Evolutionary conservation across 2,888 invertebrate species (phyloP), one percentile per base, ranked within the genome.

Genomic region (Axea sp.): DNA sequence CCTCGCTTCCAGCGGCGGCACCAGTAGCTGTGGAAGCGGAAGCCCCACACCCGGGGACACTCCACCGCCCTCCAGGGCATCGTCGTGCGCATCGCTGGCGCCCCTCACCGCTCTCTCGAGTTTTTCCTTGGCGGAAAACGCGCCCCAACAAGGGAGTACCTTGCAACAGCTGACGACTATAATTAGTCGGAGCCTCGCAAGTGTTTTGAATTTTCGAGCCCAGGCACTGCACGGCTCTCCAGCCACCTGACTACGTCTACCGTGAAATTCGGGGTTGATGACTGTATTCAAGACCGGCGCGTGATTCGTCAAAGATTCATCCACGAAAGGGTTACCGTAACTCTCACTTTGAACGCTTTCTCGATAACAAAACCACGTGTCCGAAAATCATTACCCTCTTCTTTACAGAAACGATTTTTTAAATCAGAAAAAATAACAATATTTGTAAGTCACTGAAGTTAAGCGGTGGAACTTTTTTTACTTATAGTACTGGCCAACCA

Each of bases 31-130:
- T 90, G 91, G 94, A 88, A 92, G 92, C 84, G 90, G 92, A 77
- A 92, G 92, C 84, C 92, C 92, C 90, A 89, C 94, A 91, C 82
- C 91, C 92, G 78, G 92, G 88, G 89, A 94, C 91, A 87, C 91
- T 91, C 87, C 87, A 28, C 87, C 87, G 57, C 87, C 87, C 55
- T 87, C 87, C 68, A 83, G 87, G 35, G 86, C 87, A 24, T 87
- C 87, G 1, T 87, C 87, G 8, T 87, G 86, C 76, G 86, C 87
- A 9, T 86, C 86, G 7, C 82, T 87, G 4, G 84, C 83, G 28
- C 86, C 87, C 68, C 80, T 86, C 15, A 86, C 84, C 7, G 86
- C 82, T 12, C 82, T 85, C 15, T 86, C 87, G 7, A 86, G 85
- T 53, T 86, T 87, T 47, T 87, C 86, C 12, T 83, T 85, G 1